Conservation (phyloP, 2,888 invertebrate species). For the Synergus japonicus region DNA sequence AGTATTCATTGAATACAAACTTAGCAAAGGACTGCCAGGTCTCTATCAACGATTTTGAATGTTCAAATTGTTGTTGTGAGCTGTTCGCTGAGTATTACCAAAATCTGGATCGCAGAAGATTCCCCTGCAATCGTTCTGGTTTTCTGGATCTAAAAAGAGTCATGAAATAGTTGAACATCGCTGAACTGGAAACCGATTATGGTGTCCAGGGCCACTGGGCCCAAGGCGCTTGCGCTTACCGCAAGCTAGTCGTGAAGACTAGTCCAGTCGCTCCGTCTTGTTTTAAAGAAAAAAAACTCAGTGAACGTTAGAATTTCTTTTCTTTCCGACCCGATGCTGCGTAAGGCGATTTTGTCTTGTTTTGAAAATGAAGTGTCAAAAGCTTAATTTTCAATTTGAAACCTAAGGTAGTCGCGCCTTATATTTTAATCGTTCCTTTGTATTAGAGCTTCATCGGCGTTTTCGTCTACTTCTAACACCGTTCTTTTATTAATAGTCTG, state of each 20-base stretch:
- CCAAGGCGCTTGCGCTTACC: slow-evolving; percentile 76
- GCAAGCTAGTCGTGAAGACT: slow-evolving; percentile 76
- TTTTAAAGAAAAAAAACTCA: slow-evolving; percentile 58
- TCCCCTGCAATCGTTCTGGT: slow-evolving; percentile 52
- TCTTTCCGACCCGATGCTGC: slow-evolving; percentile 39
- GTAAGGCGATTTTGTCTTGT: background rate
- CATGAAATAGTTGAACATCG: background rate
- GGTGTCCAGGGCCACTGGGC: slow-evolving; percentile 73
- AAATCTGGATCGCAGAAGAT: slow-evolving; percentile 33
- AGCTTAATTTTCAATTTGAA: background rate
- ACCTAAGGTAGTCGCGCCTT: slow-evolving; percentile 13
- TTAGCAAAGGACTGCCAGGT: slow-evolving; percentile 31
- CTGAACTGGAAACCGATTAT: slow-evolving; percentile 68
- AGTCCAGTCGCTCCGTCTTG: slow-evolving; percentile 75
- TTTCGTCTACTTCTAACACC: slow-evolving; percentile 23
- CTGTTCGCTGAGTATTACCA: background rate
- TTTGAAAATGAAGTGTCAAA: background rate
- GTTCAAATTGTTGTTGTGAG: background rate
- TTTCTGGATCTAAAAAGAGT: slow-evolving; percentile 43
- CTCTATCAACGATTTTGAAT: slow-evolving; percentile 6
- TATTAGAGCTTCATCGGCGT: slow-evolving; percentile 1
- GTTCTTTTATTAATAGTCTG: slow-evolving; percentile 41
- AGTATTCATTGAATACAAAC: slow-evolving; percentile 15
- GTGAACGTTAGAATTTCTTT: slow-evolving; percentile 42
- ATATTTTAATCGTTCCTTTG: slow-evolving; percentile 7